Percentiles rank a stretch among this genome's conserved stretches.
These are phyloP conservation scores for Callitettix versicolor DNA, from an alignment of 1,140 invertebrate genomes.

Conservation along the genomic window DNA sequence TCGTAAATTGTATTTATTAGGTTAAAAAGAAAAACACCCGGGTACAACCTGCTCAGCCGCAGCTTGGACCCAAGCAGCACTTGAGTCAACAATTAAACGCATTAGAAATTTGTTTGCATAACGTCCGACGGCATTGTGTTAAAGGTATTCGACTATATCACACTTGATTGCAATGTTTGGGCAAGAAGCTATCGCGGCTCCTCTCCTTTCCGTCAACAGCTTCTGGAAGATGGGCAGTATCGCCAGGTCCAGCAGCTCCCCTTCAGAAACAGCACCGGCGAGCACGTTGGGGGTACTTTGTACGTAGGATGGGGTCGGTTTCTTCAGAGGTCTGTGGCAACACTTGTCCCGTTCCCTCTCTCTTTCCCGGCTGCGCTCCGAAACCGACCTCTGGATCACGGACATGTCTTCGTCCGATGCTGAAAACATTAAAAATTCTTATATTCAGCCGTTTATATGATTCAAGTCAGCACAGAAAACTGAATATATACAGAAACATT, in stretches of 20 bases:
- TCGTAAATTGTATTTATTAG: too few relatives aligned
- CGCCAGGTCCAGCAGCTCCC: conserved; percentile 66
- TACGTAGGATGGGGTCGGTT: conserved; percentile 35
- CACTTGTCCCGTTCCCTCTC: conserved; percentile 32
- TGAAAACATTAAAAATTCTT: not conserved
- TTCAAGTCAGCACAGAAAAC: too few relatives aligned
- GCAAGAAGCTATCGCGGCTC: conserved; percentile 74
- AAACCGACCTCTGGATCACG: conserved; percentile 42
- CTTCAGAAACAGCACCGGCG: conserved; percentile 60
- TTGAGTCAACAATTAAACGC: too few relatives aligned
- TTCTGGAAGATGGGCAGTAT: conserved; percentile 87
- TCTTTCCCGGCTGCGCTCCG: conserved; percentile 37
- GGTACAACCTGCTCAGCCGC: too few relatives aligned
- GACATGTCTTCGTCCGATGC: conserved; percentile 23
- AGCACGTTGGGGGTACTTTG: conserved; percentile 43
- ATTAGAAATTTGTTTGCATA: too few relatives aligned
- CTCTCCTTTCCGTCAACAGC: conserved; percentile 67
- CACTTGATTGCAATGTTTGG: conserved; percentile 91
- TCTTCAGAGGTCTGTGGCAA: conserved; percentile 28
- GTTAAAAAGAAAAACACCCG: too few relatives aligned
- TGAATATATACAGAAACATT: too few relatives aligned
- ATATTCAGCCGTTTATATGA: too few relatives aligned
- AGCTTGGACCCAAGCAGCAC: too few relatives aligned
- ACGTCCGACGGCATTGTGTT: too few relatives aligned
- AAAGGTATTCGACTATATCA: conserved; percentile 90